Percentiles rank a stretch among this genome's conserved stretches.
Evolutionary conservation across 2,888 invertebrate species (phyloP).

Genomic region (Stenotaenia linearis): DNA sequence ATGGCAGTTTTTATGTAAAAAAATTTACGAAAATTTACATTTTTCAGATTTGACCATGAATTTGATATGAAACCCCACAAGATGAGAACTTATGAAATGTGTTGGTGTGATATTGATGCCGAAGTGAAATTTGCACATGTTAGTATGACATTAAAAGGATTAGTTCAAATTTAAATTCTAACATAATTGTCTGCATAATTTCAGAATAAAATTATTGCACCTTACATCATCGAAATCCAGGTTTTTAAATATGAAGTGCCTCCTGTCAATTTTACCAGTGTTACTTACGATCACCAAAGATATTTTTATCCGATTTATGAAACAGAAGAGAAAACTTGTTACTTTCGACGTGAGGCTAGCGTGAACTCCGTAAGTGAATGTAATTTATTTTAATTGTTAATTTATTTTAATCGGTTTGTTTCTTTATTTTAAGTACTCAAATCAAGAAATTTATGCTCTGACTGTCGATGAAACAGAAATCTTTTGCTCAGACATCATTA

Average conservation of each 20-base stretch:
- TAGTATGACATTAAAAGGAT: neutral
- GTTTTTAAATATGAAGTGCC: neutral
- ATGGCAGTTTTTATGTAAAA: no score
- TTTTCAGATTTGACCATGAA: neutral
- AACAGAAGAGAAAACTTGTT: neutral
- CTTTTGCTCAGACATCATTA: neutral
- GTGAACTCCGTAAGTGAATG: neutral
- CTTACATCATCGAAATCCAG: neutral
- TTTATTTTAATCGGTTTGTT: neutral
- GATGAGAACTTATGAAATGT: neutral
- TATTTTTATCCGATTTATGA: neutral
- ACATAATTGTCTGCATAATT: neutral
- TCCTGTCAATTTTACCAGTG: neutral
- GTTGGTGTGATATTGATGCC: neutral
- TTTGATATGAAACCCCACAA: neutral
- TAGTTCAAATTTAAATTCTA: no score
- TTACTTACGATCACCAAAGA: neutral
- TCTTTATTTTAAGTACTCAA: neutral
- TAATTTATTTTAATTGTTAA: neutral
- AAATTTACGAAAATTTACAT: no score
- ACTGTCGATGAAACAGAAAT: neutral
- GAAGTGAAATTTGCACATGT: neutral
- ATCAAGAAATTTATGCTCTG: neutral
- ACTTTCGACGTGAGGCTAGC: neutral
- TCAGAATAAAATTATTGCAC: neutral